phyloP scores from a whole-genome alignment of 2,797 vertebrate genomes.

The Sebastes diploproa region DNA sequence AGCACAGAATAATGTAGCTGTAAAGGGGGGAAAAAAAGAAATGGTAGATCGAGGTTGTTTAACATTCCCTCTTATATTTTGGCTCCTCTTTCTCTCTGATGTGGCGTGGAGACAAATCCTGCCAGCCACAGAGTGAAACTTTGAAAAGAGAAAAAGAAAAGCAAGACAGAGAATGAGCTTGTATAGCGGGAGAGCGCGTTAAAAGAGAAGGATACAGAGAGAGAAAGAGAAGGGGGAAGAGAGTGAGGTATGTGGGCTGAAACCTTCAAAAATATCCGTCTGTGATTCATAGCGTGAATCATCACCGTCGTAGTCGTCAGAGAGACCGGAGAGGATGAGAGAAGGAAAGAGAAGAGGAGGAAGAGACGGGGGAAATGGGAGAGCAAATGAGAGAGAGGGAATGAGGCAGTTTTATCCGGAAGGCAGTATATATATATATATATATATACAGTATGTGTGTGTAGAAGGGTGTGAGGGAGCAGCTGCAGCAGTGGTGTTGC shows the following conservation, averaged over 20 bases:
- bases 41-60: not conserved
- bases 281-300: slow-evolving; percentile 80
- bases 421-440: not conserved
- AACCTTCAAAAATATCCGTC: slow-evolving; percentile 73
- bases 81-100: not conserved
- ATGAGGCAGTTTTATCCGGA: slow-evolving; percentile 24
- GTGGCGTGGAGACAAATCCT: slow-evolving; percentile 15
- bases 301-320: slow-evolving; percentile 54
- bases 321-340: slow-evolving; percentile 46
- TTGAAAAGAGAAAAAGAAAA: slow-evolving; percentile 29
- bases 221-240: not conserved
- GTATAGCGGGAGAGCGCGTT: not conserved
- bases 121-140: slow-evolving; percentile 26
- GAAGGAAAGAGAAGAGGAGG: slow-evolving; percentile 17
- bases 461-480: slow-evolving; percentile 25
- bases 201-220: not conserved
- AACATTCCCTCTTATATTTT: slow-evolving; percentile 24
- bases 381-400: slow-evolving; percentile 27
- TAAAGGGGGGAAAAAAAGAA: not conserved
- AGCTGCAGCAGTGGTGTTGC: slow-evolving; percentile 26
- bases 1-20: slow-evolving; percentile 11
- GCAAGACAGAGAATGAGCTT: slow-evolving; percentile 2
- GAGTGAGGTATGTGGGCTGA: slow-evolving; percentile 64
- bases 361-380: slow-evolving; percentile 10
- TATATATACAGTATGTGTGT: not conserved